These are phyloP conservation scores for Drosophila saltans DNA, from an alignment of 1,140 invertebrate genomes.

Conservation along the genomic window DNA sequence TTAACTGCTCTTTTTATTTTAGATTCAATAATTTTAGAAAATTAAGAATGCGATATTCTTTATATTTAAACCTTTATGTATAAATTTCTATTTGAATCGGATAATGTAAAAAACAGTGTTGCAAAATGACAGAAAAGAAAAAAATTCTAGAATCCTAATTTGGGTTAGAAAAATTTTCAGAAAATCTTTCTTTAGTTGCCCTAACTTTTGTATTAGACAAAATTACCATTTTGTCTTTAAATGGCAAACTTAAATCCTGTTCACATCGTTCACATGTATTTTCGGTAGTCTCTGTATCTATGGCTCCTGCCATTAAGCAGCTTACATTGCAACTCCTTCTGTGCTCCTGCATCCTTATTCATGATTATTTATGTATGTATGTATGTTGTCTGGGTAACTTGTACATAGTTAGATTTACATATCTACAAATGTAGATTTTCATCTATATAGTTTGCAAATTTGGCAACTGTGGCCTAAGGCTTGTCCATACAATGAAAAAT, in stretches of 20 bases:
- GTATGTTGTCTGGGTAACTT: conserved; percentile 9
- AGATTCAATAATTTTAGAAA: too few species aligned
- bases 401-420: conserved; percentile 4
- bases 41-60: too few species aligned
- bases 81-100: too few species aligned
- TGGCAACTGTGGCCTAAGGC: neutral
- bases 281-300: neutral
- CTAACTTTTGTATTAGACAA: too few species aligned
- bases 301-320: conserved; percentile 3
- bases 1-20: too few species aligned
- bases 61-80: too few species aligned
- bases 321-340: conserved; percentile 2
- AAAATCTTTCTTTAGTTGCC: too few species aligned
- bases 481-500: neutral
- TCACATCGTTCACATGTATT: too few species aligned
- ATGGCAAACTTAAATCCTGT: neutral
- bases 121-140: too few species aligned
- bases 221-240: conserved; percentile 1
- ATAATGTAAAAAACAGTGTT: too few species aligned
- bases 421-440: conserved; percentile 7
- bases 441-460: neutral
- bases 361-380: conserved; percentile 52
- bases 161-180: too few species aligned
- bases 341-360: neutral
- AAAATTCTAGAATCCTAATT: too few species aligned